Evolutionary conservation across 2,797 vertebrate genomes (phyloP).

Genomic region (Novumbra hubbsi): DNA sequence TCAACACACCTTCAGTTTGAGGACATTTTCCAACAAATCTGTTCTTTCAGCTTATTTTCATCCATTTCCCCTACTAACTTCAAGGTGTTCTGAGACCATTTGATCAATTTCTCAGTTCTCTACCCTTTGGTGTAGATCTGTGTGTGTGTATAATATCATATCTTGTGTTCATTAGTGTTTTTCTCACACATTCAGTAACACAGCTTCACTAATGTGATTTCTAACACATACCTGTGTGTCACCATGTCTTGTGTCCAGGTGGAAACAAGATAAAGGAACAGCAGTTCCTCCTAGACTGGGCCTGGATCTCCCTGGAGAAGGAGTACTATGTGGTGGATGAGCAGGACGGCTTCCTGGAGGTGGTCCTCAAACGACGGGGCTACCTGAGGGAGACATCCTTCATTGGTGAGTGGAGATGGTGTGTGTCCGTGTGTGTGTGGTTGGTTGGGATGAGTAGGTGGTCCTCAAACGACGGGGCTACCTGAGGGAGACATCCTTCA

Average conservation of each 20-base stretch:
- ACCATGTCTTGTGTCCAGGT: slow-evolving; percentile 70
- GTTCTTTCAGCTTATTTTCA: background rate
- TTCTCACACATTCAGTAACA: background rate
- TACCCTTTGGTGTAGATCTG: background rate
- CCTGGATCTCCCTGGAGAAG: slow-evolving; percentile 92
- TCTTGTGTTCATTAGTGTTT: background rate
- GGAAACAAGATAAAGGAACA: slow-evolving; percentile 88
- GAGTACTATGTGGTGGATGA: slow-evolving; percentile 88
- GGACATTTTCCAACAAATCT: background rate
- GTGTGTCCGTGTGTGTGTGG: background rate
- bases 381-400: slow-evolving; percentile 94
- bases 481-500: slow-evolving; percentile 92
- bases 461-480: slow-evolving; percentile 87
- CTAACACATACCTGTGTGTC: background rate
- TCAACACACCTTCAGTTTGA: background rate
- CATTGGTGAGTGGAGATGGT: slow-evolving; percentile 79
- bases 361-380: slow-evolving; percentile 85
- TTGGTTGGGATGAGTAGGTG: slow-evolving; percentile 45
- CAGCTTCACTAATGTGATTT: background rate
- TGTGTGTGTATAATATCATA: background rate
- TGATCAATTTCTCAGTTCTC: background rate
- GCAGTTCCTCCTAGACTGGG: slow-evolving; percentile 87
- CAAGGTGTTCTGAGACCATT: background rate
- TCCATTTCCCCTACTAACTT: background rate
- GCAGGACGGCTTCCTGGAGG: slow-evolving; percentile 82